Conservation (phyloP, 1,140 invertebrate species). For the Paralvinella palmiformis region DNA sequence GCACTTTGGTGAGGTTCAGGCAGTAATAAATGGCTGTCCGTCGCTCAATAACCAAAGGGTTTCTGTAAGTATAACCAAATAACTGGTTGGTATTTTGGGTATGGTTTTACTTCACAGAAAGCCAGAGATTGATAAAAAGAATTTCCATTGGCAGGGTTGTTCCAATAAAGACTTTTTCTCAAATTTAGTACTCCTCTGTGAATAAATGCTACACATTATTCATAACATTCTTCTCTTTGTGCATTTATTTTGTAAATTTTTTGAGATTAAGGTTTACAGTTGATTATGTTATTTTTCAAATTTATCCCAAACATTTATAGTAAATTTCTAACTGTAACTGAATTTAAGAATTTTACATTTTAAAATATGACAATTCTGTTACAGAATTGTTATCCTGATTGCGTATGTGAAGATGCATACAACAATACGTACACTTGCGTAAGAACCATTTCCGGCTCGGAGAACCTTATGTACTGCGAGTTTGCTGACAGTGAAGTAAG, state of each 20-base stretch:
- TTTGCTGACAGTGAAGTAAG: conserved; percentile 68
- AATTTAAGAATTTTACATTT: conserved; percentile 9
- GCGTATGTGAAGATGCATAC: conserved; percentile 73
- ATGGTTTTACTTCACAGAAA: not conserved
- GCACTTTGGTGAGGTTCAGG: conserved; percentile 68
- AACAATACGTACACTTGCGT: conserved; percentile 82
- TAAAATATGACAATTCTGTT: conserved; percentile 28
- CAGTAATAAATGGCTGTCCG: conserved; percentile 40
- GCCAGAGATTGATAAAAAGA: not conserved
- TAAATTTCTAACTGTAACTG: conserved; percentile 1
- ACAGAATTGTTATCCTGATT: conserved; percentile 62
- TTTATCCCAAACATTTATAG: not conserved
- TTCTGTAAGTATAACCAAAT: conserved; percentile 31
- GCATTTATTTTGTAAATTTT: not conserved
- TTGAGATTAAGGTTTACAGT: not conserved
- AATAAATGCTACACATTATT: not conserved
- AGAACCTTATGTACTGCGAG: conserved; percentile 67
- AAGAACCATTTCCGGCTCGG: conserved; percentile 54
- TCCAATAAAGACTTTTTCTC: not conserved
- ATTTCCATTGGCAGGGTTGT: not conserved
- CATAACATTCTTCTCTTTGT: not conserved
- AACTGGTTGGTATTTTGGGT: not conserved
- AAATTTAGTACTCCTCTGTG: not conserved
- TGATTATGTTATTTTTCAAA: not conserved
- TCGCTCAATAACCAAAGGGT: conserved; percentile 33